A percentile compares a stretch with the other conserved stretches of the same genome.
phyloP scores from a whole-genome alignment of 2,113 vertebrate genomes.

The Solea solea region DNA sequence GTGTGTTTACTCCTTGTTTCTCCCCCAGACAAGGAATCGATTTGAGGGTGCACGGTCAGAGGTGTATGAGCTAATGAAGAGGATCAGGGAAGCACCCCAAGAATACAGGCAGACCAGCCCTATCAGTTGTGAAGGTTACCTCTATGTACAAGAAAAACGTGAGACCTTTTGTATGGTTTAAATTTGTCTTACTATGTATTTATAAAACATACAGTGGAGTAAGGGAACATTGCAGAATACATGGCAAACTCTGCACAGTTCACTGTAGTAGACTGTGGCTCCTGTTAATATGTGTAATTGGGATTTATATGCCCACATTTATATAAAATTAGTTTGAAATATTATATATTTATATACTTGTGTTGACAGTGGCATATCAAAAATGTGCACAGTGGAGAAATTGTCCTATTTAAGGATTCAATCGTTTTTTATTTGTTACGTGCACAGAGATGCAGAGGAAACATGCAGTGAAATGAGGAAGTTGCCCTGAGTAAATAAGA shows the following conservation, averaged over 20 bases:
- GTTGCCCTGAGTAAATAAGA: no score
- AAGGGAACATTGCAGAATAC: neutral
- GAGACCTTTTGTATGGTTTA: conserved; percentile 45
- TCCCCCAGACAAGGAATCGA: conserved; percentile 89
- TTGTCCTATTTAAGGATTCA: no score
- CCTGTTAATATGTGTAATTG: neutral
- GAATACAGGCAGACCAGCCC: conserved; percentile 92
- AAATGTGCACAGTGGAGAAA: no score
- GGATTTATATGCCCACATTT: neutral
- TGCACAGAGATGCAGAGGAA: no score
- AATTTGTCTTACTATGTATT: neutral
- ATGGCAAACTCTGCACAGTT: neutral
- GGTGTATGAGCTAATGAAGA: conserved; percentile 94
- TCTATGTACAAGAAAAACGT: conserved; percentile 98
- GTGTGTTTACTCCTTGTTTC: conserved; percentile 31
- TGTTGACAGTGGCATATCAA: neutral
- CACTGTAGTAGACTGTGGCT: neutral
- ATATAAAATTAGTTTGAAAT: neutral
- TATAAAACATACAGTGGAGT: neutral
- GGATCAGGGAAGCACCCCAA: conserved; percentile 89
- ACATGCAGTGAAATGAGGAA: no score
- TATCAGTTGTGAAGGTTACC: conserved; percentile 93
- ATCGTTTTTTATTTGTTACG: no score
- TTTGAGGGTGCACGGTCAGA: conserved; percentile 96
- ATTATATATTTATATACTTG: neutral